Conservation (phyloP, 2,797 vertebrate genomes). For the Monodelphis domestica region DNA sequence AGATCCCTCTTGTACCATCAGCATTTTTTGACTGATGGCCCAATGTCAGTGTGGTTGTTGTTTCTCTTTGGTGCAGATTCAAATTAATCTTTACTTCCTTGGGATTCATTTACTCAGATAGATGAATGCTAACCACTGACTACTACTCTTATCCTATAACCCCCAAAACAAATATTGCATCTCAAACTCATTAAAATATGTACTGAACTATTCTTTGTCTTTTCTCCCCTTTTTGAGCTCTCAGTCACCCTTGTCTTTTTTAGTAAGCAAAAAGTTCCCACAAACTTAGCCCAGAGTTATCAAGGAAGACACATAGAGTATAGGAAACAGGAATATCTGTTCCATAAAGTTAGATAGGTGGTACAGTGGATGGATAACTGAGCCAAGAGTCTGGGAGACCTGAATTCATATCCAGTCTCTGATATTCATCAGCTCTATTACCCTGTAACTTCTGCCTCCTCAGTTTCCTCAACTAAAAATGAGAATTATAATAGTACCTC, state of each 20-base stretch:
- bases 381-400: background rate
- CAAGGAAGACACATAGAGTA: background rate
- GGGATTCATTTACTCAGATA: conserved; percentile 5
- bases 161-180: background rate
- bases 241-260: background rate
- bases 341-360: background rate
- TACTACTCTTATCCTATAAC: background rate
- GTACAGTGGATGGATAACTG: background rate
- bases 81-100: conserved; percentile 75
- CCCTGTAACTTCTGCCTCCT: background rate
- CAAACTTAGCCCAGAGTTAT: background rate
- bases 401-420: background rate
- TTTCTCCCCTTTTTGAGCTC: background rate
- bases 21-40: conserved; percentile 67
- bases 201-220: background rate
- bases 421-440: background rate
- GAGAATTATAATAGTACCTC: background rate
- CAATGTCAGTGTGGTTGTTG: conserved; percentile 60
- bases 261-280: background rate
- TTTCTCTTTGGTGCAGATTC: conserved; percentile 72
- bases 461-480: background rate
- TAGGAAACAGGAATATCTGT: background rate
- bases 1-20: conserved; percentile 64
- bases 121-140: conserved; percentile 2
- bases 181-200: background rate